Percentiles rank a stretch among this genome's conserved stretches.
phyloP scores from a whole-genome alignment of 2,113 vertebrate genomes.

The Corythoichthys intestinalis region DNA sequence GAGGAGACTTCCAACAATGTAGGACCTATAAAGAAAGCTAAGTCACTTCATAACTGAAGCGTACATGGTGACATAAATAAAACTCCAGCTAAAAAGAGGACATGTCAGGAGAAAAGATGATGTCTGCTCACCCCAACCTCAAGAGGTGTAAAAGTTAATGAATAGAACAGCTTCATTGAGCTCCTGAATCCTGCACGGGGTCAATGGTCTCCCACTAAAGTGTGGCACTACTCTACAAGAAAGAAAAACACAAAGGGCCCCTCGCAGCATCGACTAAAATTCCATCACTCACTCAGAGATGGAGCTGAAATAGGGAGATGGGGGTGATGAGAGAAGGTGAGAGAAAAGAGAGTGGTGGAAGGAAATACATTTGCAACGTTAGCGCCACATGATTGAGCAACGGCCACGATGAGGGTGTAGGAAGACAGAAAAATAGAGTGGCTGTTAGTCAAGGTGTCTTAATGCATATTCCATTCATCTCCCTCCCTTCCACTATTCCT shows the following conservation, averaged over 20 bases:
- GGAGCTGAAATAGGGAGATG: slow-evolving; percentile 8
- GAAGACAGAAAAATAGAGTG: slow-evolving; percentile 47
- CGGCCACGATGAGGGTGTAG: slow-evolving; percentile 23
- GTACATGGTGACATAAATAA: background rate
- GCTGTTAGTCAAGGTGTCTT: slow-evolving; percentile 53
- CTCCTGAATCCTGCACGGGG: slow-evolving; percentile 73
- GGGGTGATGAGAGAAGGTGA: slow-evolving; percentile 25
- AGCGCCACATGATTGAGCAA: slow-evolving; percentile 57
- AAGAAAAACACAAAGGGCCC: slow-evolving; percentile 63
- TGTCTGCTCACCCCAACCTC: background rate
- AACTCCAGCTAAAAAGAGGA: background rate
- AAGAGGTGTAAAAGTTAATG: background rate
- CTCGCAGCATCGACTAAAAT: slow-evolving; percentile 73
- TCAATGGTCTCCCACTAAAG: slow-evolving; percentile 74
- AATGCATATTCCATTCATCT: slow-evolving; percentile 70
- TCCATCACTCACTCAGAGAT: slow-evolving; percentile 71
- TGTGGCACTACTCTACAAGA: slow-evolving; percentile 48
- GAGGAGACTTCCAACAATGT: background rate
- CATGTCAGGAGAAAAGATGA: background rate
- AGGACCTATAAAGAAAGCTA: background rate
- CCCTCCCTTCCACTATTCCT: slow-evolving; percentile 47
- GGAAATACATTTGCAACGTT: slow-evolving; percentile 31
- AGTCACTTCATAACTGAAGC: background rate
- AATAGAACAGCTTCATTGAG: background rate
- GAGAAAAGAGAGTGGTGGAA: slow-evolving; percentile 9